Conservation (phyloP, 2,797 vertebrate genomes). For the Spinibarbus caldwelli region DNA sequence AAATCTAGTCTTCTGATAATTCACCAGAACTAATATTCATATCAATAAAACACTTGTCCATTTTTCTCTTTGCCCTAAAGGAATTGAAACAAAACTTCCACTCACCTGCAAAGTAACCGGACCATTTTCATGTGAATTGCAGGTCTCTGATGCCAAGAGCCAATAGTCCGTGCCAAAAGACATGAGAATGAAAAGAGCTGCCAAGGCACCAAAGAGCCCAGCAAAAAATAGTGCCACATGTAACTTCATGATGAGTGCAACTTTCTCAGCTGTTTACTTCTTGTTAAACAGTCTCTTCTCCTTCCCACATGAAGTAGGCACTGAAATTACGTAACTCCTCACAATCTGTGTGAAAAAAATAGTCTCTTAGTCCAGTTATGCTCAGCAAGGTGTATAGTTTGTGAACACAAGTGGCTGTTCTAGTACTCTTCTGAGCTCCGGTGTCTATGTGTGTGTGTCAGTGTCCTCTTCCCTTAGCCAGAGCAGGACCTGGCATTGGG, state of each 20-base stretch:
- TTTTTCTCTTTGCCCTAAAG: background rate
- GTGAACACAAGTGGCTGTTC: background rate
- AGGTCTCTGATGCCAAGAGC: slow-evolving; percentile 91
- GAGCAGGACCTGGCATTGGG: slow-evolving; percentile 58
- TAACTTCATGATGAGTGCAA: slow-evolving; percentile 83
- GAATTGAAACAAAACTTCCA: slow-evolving; percentile 1
- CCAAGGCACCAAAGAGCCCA: slow-evolving; percentile 91
- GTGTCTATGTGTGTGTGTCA: slow-evolving; percentile 6
- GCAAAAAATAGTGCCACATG: slow-evolving; percentile 92
- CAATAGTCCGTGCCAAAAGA: slow-evolving; percentile 98
- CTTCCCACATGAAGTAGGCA: background rate
- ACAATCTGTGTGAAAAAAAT: background rate
- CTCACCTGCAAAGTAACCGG: slow-evolving; percentile 47
- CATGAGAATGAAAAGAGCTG: slow-evolving; percentile 87
- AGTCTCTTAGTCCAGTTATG: background rate
- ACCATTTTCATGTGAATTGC: slow-evolving; percentile 60
- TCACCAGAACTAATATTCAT: background rate
- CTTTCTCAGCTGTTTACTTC: slow-evolving; percentile 2
- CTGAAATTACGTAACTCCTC: slow-evolving; percentile 17
- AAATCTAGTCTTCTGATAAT: background rate
- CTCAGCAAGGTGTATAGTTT: slow-evolving; percentile 3
- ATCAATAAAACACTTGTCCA: background rate
- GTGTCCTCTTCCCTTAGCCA: slow-evolving; percentile 41
- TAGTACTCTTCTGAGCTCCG: background rate
- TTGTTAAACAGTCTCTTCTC: slow-evolving; percentile 26